Conservation (phyloP, 2,113 vertebrate genomes). For the Chaetorhynchus papuensis region DNA sequence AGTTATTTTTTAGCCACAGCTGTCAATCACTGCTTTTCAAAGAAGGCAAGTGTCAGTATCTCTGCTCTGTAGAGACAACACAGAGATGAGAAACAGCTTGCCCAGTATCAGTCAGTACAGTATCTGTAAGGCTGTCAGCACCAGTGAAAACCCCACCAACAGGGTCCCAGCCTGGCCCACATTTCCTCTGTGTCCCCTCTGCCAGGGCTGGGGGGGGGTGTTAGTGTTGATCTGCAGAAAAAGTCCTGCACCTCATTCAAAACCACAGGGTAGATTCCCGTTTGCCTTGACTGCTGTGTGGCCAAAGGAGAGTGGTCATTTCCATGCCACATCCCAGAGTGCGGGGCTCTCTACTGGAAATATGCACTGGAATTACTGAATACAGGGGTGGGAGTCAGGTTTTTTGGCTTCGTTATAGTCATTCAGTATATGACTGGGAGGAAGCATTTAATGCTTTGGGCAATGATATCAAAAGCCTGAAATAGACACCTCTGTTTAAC, state of each 20-base stretch:
- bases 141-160: background rate
- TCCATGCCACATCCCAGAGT: background rate
- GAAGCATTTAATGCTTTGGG: background rate
- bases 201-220: fast-evolving
- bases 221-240: background rate
- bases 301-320: background rate
- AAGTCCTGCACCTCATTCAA: fast-evolving
- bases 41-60: background rate
- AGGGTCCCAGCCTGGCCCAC: background rate
- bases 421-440: background rate
- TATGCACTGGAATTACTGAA: background rate
- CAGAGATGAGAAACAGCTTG: background rate
- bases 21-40: background rate
- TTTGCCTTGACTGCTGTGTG: background rate
- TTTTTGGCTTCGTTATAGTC: background rate
- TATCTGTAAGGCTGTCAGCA: background rate
- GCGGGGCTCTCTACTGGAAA: background rate
- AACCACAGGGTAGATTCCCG: background rate
- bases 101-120: background rate
- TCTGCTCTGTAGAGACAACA: background rate
- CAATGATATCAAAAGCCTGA: background rate
- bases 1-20: background rate
- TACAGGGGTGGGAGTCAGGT: background rate
- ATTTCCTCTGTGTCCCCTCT: background rate
- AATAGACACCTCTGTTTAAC: background rate